Conservation (phyloP, 1,140 invertebrate genomes). For the Orius insidiosus region DNA sequence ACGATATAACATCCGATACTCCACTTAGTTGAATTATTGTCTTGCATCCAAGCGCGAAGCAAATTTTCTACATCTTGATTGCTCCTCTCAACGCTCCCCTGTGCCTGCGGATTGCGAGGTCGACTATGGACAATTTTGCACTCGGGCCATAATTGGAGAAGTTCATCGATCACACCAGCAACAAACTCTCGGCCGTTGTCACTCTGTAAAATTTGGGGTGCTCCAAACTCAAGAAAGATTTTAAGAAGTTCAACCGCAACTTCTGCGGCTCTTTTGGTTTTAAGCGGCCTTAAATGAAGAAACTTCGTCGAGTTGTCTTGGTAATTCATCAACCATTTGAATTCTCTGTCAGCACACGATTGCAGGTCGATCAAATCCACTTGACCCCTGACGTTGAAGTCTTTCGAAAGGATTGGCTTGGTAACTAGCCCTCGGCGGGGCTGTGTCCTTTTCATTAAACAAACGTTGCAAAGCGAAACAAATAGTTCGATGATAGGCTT, state of each 20-base stretch:
- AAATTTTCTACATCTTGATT: neutral
- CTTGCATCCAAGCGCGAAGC: neutral
- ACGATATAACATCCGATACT: neutral
- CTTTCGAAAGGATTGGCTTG: too few relatives aligned
- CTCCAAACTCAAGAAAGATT: neutral
- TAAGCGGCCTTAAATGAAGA: neutral
- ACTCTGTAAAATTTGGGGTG: neutral
- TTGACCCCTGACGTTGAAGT: too few relatives aligned
- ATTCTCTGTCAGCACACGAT: neutral
- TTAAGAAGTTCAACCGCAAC: neutral
- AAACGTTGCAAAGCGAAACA: too few relatives aligned
- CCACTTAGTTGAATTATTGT: neutral
- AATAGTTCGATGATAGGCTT: too few relatives aligned
- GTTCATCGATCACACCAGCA: neutral
- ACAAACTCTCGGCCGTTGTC: neutral
- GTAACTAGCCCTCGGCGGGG: too few relatives aligned
- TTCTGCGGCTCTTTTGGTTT: too few relatives aligned
- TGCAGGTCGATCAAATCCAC: too few relatives aligned
- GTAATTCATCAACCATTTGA: neutral
- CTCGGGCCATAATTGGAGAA: neutral
- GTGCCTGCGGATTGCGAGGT: too few relatives aligned
- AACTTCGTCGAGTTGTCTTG: conserved; percentile 1
- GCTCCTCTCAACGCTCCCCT: too few relatives aligned
- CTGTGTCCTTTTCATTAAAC: too few relatives aligned
- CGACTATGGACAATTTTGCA: neutral